These are phyloP conservation scores for Crotalus viridis DNA, from an alignment of 2,113 vertebrate species.

Conservation along the genomic window DNA sequence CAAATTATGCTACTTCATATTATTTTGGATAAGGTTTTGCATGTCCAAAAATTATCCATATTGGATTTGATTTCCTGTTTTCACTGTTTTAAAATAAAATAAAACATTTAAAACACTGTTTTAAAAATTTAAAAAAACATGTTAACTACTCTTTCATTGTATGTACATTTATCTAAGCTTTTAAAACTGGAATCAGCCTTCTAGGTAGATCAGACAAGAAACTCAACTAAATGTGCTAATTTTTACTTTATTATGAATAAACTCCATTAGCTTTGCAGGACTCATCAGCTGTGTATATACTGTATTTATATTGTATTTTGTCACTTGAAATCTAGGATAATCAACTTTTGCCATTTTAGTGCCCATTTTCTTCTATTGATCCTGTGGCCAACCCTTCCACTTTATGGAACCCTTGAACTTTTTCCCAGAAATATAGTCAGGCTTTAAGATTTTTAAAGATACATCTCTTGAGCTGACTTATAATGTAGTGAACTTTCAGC, in stretches of 20 bases:
- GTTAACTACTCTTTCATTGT: not conserved
- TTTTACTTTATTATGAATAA: not conserved
- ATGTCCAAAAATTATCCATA: not conserved
- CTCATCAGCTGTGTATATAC: not conserved
- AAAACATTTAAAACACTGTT: not conserved
- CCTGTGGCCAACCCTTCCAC: conserved; percentile 10
- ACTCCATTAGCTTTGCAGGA: not conserved
- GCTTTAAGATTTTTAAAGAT: conserved; percentile 51
- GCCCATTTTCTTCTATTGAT: not conserved
- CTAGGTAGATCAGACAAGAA: not conserved
- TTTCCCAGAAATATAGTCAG: conserved; percentile 36
- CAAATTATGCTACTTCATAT: not conserved
- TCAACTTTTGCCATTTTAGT: too few species aligned
- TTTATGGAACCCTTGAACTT: conserved; percentile 49
- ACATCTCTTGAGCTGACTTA: conserved; percentile 37
- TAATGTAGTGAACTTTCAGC: conserved; percentile 38
- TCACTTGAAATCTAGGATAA: not conserved
- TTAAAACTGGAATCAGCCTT: not conserved
- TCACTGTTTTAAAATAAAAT: not conserved
- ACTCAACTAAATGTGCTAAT: not conserved
- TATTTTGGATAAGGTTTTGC: not conserved
- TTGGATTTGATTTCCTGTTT: not conserved
- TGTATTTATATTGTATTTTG: not conserved
- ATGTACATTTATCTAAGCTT: not conserved
- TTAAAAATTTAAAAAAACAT: not conserved